phyloP scores from a whole-genome alignment of 2,888 invertebrate species.

The Netelia inedita region DNA sequence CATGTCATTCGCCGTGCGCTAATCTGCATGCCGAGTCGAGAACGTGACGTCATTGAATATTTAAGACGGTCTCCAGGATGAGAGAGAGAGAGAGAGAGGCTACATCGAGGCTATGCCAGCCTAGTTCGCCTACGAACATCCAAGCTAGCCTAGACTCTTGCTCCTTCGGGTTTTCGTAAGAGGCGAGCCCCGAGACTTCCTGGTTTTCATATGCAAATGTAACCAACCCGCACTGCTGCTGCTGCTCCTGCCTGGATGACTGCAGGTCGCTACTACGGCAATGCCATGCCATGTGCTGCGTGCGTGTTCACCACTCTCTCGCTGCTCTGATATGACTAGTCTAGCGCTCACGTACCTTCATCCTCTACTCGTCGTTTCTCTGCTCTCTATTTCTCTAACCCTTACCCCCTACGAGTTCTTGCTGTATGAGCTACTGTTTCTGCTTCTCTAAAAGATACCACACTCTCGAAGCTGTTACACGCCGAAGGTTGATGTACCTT shows the following conservation, averaged over 20 bases:
- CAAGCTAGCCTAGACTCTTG: constrained; percentile 76
- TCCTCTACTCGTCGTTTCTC: constrained; percentile 21
- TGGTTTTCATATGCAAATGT: constrained; percentile 84
- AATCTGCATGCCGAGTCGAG: constrained; percentile 83
- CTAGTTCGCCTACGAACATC: constrained; percentile 72
- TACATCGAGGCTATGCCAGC: constrained; percentile 44
- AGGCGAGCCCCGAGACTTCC: constrained; percentile 82
- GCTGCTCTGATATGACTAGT: constrained; percentile 36
- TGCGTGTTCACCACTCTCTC: constrained; percentile 64
- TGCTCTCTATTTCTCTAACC: constrained; percentile 25
- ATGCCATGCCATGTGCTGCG: constrained; percentile 75
- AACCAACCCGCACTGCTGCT: constrained; percentile 63
- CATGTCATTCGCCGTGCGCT: constrained; percentile 81
- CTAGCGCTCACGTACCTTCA: constrained; percentile 41
- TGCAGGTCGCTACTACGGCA: constrained; percentile 64
- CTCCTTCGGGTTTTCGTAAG: constrained; percentile 79
- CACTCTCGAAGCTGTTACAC: constrained; percentile 49
- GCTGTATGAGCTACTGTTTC: constrained; percentile 53
- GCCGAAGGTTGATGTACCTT: constrained; percentile 25
- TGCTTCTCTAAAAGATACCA: constrained; percentile 40
- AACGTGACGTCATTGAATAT: constrained; percentile 84
- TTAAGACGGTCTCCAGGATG: constrained; percentile 78
- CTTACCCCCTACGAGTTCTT: constrained; percentile 24
- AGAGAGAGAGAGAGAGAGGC: constrained; percentile 70
- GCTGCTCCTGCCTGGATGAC: constrained; percentile 38